Base-by-base conservation (phyloP, 2,113 vertebrate genomes). In the Mungos mungo region DNA sequence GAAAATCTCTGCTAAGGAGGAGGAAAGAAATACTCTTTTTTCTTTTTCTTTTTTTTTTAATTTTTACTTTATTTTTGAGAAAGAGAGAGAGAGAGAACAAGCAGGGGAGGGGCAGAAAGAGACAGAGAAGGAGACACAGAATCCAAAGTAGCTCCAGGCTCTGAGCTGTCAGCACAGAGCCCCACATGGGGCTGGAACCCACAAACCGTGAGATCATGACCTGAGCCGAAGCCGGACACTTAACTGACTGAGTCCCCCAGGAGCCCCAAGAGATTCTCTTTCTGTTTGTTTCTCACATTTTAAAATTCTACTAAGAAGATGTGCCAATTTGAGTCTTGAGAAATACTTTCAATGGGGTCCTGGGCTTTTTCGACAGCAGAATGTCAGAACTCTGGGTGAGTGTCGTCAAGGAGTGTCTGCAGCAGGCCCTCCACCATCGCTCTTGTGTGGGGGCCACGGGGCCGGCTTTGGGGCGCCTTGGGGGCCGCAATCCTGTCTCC, bases 401-500 rank as follows among this genome's bases (percentile, higher is more conserved):
- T 31, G 0, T 18, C 11, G 2, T 23, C 21, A 11, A 45, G 25
- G 27, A 5, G 9, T 14, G 7, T 33, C 54, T n/a, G 33, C 45
- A 3, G 15, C 14, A n/a, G 31, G 7, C 14, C 23, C 5, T 35
- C 2, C 4, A 9, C 7, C 60, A 0, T 54, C 21, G 2, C 0
- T 31, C 19, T 11, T 10, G 8, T 23, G 33, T 1, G 19, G 25
- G 1, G 50, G 10, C 31, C 1, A 10, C 3, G 66, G n/a, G 33
- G 27, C 23, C 7, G 50, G 29, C 69, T 19, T 18, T 13, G 5
- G 25, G 47, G 52, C 2, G 0, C 19, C 25, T 10, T 8, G 45
- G 19, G 38, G 6, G 9, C 11, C n/a, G 2, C 33, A 18, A 2
- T 5, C 0, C 10, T 2, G 1, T 11, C 35, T 27, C n/a, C 38